phyloP scores from a whole-genome alignment of 2,113 vertebrate species.

The Pteruthius melanotis region DNA sequence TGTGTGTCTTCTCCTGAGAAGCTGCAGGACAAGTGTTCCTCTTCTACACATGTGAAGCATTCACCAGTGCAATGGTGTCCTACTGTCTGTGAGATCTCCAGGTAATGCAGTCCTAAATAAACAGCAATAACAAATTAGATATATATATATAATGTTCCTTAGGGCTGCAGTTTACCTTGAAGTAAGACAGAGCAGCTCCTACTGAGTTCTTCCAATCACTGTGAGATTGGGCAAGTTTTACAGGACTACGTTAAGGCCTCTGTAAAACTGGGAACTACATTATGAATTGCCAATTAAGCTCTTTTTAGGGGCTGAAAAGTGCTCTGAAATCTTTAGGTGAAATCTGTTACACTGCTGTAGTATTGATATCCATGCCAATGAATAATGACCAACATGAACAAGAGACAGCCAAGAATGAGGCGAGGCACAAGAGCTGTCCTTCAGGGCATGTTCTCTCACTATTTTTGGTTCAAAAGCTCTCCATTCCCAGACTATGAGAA shows the following conservation, averaged over 20 bases:
- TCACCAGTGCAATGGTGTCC: not conserved
- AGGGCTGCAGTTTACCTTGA: not conserved
- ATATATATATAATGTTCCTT: not conserved
- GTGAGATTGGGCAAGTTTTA: not conserved
- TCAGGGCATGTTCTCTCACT: slow-evolving; percentile 26
- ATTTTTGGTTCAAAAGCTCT: slow-evolving; percentile 5
- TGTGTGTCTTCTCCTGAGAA: not conserved
- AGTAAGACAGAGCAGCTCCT: not conserved
- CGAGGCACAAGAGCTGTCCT: slow-evolving; percentile 15
- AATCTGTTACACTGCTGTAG: not conserved
- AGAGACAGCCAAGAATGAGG: not conserved
- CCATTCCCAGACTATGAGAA: slow-evolving; percentile 36
- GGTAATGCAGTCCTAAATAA: not conserved
- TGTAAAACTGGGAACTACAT: not conserved
- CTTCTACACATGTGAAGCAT: not conserved
- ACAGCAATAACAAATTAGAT: not conserved
- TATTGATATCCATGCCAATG: not conserved
- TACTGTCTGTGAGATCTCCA: not conserved
- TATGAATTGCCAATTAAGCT: not conserved
- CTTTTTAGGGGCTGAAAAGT: not conserved
- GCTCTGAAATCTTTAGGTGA: not conserved
- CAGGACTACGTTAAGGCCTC: not conserved
- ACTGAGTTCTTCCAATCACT: not conserved
- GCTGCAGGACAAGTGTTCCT: not conserved
- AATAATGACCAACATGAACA: not conserved